Evolutionary conservation across 2,113 vertebrate species (phyloP).

Genomic region (Oryzias woworae): DNA sequence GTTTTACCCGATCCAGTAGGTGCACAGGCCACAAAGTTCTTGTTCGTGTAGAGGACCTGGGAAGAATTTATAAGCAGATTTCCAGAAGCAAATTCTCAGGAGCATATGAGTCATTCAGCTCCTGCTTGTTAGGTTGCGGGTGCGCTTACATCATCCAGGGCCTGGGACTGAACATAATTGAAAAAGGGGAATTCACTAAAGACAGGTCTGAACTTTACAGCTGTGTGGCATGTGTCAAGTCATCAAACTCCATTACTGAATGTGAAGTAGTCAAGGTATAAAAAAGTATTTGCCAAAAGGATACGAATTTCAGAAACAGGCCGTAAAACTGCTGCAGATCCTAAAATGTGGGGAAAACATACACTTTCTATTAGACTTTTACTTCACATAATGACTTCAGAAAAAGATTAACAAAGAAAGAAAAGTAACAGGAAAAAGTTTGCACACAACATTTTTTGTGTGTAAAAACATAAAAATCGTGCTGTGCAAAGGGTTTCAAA

Average conservation of each 20-base stretch:
- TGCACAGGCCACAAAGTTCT: constrained; percentile 93
- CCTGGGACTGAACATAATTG: constrained; percentile 96
- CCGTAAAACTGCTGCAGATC: constrained; percentile 76
- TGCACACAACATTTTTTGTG: too few species aligned
- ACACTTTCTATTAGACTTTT: not conserved
- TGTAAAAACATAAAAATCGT: too few species aligned
- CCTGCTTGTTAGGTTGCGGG: constrained; percentile 2
- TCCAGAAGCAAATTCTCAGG: not conserved
- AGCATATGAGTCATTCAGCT: not conserved
- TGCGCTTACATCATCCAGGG: constrained; percentile 93
- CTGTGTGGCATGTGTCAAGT: constrained; percentile 79
- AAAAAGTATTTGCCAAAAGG: constrained; percentile 74
- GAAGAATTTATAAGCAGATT: constrained; percentile 34
- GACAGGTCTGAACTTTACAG: constrained; percentile 87
- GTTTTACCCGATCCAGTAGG: constrained; percentile 98
- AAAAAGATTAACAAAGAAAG: not conserved
- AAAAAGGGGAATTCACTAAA: constrained; percentile 97
- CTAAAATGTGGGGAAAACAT: constrained; percentile 67
- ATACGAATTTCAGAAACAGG: constrained; percentile 97
- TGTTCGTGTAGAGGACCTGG: constrained; percentile 92
- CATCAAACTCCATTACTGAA: constrained; percentile 15
- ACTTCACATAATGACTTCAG: not conserved
- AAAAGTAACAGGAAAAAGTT: not conserved
- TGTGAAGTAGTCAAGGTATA: not conserved
- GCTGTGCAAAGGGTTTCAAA: too few species aligned